Base-by-base conservation (phyloP, 2,113 vertebrate genomes). In the Struthio camelus region DNA sequence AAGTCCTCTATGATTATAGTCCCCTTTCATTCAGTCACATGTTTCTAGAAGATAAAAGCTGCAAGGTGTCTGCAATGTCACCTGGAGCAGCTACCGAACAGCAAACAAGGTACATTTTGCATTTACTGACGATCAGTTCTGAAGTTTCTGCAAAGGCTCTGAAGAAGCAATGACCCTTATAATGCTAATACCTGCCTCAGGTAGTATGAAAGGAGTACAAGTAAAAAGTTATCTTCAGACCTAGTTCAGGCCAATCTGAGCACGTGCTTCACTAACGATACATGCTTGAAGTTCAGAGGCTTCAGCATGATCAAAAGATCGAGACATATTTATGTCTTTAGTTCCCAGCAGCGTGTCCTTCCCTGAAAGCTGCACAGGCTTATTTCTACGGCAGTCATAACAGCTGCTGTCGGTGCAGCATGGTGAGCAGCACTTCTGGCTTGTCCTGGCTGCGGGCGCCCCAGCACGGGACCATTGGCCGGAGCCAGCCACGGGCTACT, bases 401-500 rank as follows among this genome's bases (percentile, higher is more conserved):
- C 1, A 7, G 70, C 54, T 24, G 8, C 67, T 28, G 13, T 7
- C 38, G 1, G 0, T 2, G 7, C 46, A 10, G 2, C 44, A 44
- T 6, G 1, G 9, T 1, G 5, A 27, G 4, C 30, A 24, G 42
- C 50, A 50, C 42, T 34, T 32, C 25, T 32, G 12, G 14, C 22
- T 42, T 28, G 40, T 27, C 23, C 38, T 28, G 62, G 23, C 22
- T 3, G 46, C 18, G 18, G 46, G 46, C 18, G 8, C 46, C 46
- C 46, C 7, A 18, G 18, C 46, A 48, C 6, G 46, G 17, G 46
- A 9, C 44, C 44, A 15, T 16, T 16, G 17, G 44, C 44, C 44
- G 6, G 44, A 46, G 44, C 44, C 46, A 9, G 17, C 46, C 18
- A 18, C 46, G 6, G 46, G 46, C 46, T 48, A 8, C 46, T 7